phyloP scores from a whole-genome alignment of 2,797 vertebrate species.

The Eptatretus atami region DNA sequence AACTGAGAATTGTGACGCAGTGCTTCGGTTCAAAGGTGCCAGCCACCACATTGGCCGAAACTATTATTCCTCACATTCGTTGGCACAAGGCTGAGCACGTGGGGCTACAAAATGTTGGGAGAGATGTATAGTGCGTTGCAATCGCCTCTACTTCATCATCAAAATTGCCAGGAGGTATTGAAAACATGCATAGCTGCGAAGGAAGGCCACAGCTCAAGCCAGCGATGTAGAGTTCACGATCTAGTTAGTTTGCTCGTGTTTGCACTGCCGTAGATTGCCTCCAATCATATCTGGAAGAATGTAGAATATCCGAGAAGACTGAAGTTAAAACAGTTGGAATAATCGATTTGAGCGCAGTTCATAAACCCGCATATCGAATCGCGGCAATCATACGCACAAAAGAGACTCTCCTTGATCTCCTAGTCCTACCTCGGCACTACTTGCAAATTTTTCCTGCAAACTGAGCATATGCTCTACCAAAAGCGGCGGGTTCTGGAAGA shows the following conservation, averaged over 20 bases:
- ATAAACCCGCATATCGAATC: slow-evolving; percentile 82
- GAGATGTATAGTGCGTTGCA: slow-evolving; percentile 32
- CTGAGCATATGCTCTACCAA: slow-evolving; percentile 51
- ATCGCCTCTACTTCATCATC: slow-evolving; percentile 59
- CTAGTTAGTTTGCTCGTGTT: slow-evolving; percentile 14
- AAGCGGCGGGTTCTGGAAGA: slow-evolving; percentile 45
- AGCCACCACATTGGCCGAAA: slow-evolving; percentile 94
- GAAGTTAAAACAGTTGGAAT: slow-evolving; percentile 59
- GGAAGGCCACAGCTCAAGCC: slow-evolving; percentile 81
- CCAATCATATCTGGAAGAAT: slow-evolving; percentile 59
- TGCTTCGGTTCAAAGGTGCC: slow-evolving; percentile 43
- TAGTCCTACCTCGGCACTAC: slow-evolving; percentile 38
- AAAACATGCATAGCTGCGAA: slow-evolving; percentile 96
- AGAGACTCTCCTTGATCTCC: slow-evolving; percentile 80
- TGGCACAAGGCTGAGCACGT: slow-evolving; percentile 43
- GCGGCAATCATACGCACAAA: slow-evolving; percentile 69
- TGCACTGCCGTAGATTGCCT: slow-evolving; percentile 27
- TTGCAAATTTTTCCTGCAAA: slow-evolving; percentile 50
- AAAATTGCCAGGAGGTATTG: slow-evolving; percentile 69
- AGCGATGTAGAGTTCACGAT: slow-evolving; percentile 71
- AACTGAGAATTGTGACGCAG: slow-evolving; percentile 86
- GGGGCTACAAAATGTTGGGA: slow-evolving; percentile 52
- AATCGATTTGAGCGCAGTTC: slow-evolving; percentile 67
- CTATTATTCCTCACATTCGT: slow-evolving; percentile 19
- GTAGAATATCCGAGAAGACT: slow-evolving; percentile 61